phyloP scores from a whole-genome alignment of 2,113 vertebrate species.

The Brevimyrus niger region DNA sequence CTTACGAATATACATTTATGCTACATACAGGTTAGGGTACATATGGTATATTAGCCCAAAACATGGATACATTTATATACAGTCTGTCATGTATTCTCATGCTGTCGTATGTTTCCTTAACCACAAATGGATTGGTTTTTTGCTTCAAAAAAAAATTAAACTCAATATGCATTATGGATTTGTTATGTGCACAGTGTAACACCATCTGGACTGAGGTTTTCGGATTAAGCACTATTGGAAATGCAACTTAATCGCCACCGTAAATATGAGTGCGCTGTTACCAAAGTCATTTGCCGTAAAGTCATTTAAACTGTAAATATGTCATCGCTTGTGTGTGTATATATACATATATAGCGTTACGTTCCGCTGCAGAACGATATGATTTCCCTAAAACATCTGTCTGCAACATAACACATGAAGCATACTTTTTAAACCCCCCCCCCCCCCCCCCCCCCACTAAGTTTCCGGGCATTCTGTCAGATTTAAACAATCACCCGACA shows the following conservation, averaged over 20 bases:
- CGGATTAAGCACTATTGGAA: not conserved
- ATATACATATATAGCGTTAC: not conserved
- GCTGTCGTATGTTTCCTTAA: not conserved
- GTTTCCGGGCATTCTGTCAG: not conserved
- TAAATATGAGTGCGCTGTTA: not conserved
- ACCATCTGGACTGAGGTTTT: not conserved
- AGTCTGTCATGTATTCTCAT: not conserved
- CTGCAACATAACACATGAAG: constrained; percentile 25
- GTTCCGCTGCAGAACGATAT: not conserved
- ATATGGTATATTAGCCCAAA: not conserved
- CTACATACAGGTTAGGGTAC: not conserved
- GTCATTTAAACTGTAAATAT: not conserved
- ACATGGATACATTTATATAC: not conserved
- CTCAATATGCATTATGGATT: not conserved
- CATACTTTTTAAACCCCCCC: constrained; percentile 17
- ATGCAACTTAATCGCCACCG: not conserved
- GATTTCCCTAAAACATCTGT: not conserved
- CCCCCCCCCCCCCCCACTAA: constrained; percentile 12
- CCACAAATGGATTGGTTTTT: not conserved
- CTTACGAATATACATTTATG: not conserved
- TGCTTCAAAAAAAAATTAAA: not conserved
- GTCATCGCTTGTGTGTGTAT: not conserved
- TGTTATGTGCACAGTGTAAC: not conserved
- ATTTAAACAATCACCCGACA: not conserved
- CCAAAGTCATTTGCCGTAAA: not conserved